Percentiles rank a stretch among this genome's conserved stretches.
phyloP scores from a whole-genome alignment of 64 coral and sea anemone species.

The Stichodactyla helianthus region DNA sequence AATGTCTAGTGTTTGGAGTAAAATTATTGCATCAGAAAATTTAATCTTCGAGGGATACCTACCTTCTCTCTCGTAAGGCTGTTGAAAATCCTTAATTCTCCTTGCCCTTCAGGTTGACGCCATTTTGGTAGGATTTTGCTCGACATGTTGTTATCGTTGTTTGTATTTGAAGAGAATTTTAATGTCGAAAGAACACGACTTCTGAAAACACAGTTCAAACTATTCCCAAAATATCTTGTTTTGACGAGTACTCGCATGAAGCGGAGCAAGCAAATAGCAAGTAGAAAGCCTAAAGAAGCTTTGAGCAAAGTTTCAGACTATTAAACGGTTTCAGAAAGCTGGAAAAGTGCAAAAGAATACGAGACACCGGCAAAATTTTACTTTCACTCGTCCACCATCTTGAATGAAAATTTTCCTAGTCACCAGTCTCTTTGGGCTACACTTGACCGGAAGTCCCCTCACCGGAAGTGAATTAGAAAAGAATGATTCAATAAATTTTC shows the following conservation, averaged over 20 bases:
- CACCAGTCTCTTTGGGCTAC: not conserved
- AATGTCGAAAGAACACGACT: not conserved
- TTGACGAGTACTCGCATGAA: not conserved
- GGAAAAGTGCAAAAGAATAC: not conserved
- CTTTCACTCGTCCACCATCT: conserved; percentile 1
- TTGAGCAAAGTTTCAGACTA: not conserved
- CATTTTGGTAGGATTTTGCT: conserved; percentile 73
- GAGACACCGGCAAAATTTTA: not conserved
- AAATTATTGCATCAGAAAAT: conserved; percentile 55
- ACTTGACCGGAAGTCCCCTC: not conserved
- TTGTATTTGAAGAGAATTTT: conserved; percentile 8
- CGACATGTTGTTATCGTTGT: conserved; percentile 37
- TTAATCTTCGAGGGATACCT: not conserved
- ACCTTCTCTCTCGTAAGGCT: conserved; percentile 98
- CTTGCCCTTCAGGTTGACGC: conserved; percentile 78
- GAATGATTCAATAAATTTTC: not conserved
- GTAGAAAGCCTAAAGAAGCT: not conserved
- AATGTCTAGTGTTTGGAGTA: not conserved
- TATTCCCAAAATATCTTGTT: conserved; percentile 7
- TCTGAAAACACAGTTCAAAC: conserved; percentile 1
- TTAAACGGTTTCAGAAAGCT: not conserved
- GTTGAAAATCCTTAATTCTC: conserved; percentile 91
- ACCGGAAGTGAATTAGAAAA: not conserved
- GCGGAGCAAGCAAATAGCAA: not conserved
- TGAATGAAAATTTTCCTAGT: not conserved